A percentile compares a stretch with the other conserved stretches of the same genome.
Conservation (phyloP, 2,113 vertebrate species). For the Urocolius indicus region DNA sequence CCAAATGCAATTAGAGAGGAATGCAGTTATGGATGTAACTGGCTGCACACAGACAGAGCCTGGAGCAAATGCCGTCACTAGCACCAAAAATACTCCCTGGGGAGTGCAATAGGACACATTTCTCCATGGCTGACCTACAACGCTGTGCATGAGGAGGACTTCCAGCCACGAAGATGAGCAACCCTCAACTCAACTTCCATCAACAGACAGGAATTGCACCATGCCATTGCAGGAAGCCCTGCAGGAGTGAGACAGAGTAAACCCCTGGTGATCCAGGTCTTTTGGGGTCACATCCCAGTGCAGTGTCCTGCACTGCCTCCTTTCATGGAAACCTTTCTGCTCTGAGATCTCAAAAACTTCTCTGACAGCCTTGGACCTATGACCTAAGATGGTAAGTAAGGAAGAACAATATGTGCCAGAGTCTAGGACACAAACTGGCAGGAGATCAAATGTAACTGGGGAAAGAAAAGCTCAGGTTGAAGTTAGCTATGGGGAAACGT, state of each 20-base stretch:
- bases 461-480: not conserved
- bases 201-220: not conserved
- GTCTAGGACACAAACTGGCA: not conserved
- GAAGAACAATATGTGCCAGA: rapidly evolving
- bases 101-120: rapidly evolving
- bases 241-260: not conserved
- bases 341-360: not conserved
- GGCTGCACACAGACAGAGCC: constrained; percentile 31
- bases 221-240: not conserved
- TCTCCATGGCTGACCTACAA: not conserved
- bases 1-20: not conserved
- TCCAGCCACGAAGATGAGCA: not conserved
- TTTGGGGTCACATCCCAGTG: not conserved
- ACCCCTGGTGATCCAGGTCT: not conserved
- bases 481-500: not conserved
- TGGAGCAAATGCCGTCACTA: not conserved
- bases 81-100: not conserved
- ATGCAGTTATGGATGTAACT: not conserved
- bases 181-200: not conserved
- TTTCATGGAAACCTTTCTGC: not conserved
- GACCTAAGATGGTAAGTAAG: not conserved
- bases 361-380: not conserved
- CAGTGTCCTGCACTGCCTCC: not conserved
- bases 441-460: rapidly evolving
- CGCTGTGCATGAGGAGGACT: rapidly evolving